Evolutionary conservation across 37 sponge, comb jelly and placozoan genomes (phyloP).

Genomic region (Haliclona indistincta): DNA sequence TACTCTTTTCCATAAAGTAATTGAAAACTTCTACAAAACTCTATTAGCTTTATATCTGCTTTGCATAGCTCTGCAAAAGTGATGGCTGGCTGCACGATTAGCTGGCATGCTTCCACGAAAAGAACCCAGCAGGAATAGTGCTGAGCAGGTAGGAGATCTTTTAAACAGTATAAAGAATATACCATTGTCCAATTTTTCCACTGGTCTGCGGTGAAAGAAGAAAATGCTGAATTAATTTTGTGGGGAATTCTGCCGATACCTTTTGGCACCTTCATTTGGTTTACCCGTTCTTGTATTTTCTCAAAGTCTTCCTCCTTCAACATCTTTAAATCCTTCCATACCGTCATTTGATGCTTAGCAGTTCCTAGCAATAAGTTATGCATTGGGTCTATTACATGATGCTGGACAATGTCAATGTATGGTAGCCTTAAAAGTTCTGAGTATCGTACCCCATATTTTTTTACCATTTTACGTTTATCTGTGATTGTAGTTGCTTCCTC

Average conservation of each 20-base stretch:
- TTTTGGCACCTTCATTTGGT: not conserved
- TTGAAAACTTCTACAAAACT: slow-evolving; percentile 37
- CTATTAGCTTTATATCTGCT: slow-evolving; percentile 30
- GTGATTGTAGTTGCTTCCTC: slow-evolving; percentile 12
- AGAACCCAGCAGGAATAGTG: slow-evolving; percentile 5
- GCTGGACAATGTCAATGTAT: slow-evolving; percentile 12
- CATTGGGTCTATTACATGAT: slow-evolving; percentile 13
- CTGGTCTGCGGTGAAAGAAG: slow-evolving; percentile 13
- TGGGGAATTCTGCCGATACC: slow-evolving; percentile 18
- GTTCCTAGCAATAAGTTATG: slow-evolving; percentile 18
- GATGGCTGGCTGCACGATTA: slow-evolving; percentile 5
- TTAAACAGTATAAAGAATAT: slow-evolving; percentile 3
- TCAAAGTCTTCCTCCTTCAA: not conserved
- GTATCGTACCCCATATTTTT: slow-evolving; percentile 28
- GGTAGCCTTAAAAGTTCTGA: slow-evolving; percentile 28
- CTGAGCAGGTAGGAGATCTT: not conserved
- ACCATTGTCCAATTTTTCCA: slow-evolving; percentile 8
- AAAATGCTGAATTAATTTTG: slow-evolving; percentile 13
- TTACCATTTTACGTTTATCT: not conserved
- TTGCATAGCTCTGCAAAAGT: slow-evolving; percentile 13
- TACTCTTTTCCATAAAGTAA: slow-evolving; percentile 41
- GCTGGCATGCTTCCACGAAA: slow-evolving; percentile 24
- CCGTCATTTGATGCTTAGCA: not conserved
- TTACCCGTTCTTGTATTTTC: slow-evolving; percentile 4
- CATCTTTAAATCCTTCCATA: slow-evolving; percentile 6